phyloP scores from a whole-genome alignment of 2,113 vertebrate species.

The Puntigrus tetrazona region DNA sequence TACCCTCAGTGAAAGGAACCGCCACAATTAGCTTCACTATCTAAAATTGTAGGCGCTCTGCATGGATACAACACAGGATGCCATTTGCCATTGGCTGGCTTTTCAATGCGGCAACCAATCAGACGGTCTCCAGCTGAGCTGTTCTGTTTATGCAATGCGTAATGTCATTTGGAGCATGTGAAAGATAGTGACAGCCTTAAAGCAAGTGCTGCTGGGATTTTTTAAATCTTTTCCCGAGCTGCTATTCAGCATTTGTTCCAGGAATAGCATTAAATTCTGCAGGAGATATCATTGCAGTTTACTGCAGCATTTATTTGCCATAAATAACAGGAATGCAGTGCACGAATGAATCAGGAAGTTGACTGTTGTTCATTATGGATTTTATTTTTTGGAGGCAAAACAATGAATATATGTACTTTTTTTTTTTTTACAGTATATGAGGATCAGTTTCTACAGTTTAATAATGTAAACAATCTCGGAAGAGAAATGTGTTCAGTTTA shows the following conservation, averaged over 20 bases:
- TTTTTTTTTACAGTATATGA: slow-evolving; percentile 99
- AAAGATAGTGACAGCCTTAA: background rate
- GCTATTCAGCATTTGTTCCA: slow-evolving; percentile 10
- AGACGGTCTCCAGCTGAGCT: background rate
- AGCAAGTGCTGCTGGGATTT: slow-evolving; percentile 12
- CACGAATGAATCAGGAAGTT: background rate
- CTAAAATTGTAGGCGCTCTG: background rate
- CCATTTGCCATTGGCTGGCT: slow-evolving; percentile 16
- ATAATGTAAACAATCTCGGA: slow-evolving; percentile 99
- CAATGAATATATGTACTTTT: slow-evolving; percentile 90
- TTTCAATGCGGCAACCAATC: slow-evolving; percentile 32
- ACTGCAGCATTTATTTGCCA: background rate
- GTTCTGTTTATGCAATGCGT: background rate
- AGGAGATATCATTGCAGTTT: background rate
- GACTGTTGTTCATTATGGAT: slow-evolving; percentile 75
- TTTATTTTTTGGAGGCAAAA: slow-evolving; percentile 97
- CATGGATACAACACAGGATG: slow-evolving; percentile 27
- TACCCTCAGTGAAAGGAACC: background rate
- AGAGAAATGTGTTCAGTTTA: slow-evolving; percentile 85
- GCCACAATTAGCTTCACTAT: background rate
- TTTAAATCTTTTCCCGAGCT: background rate
- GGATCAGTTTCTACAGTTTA: slow-evolving; percentile 99
- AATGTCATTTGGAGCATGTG: background rate
- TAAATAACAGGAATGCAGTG: slow-evolving; percentile 34
- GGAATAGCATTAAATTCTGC: background rate